These are phyloP conservation scores for Drosophila mojavensis DNA, from an alignment of 1,140 invertebrate genomes.

Conservation along the genomic window DNA sequence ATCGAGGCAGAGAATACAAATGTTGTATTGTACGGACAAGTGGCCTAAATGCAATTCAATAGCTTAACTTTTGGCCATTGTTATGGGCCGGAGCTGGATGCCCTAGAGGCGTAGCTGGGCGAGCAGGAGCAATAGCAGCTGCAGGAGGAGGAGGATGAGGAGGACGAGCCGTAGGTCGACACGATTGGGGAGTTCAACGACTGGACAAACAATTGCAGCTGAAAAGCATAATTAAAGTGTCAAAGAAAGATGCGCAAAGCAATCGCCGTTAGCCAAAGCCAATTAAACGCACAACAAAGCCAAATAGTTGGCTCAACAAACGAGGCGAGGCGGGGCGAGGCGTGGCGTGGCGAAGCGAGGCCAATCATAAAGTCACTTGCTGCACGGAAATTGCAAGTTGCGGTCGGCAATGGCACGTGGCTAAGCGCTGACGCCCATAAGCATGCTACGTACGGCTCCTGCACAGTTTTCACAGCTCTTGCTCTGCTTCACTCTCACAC, in stretches of 20 bases:
- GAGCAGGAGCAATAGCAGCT: not conserved
- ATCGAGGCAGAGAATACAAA: slow-evolving; percentile 19
- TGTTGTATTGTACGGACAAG: slow-evolving; percentile 48
- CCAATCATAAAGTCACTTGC: slow-evolving; percentile 77
- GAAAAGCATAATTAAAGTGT: slow-evolving; percentile 67
- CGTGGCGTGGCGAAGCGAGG: slow-evolving; percentile 43
- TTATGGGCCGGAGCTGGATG: not conserved
- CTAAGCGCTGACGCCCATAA: slow-evolving; percentile 7
- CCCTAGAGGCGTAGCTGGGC: not conserved
- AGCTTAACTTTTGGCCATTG: slow-evolving; percentile 65
- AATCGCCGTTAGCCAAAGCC: slow-evolving; percentile 44
- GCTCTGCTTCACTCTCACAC: too few species aligned
- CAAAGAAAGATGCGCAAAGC: slow-evolving; percentile 49
- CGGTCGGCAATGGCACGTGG: slow-evolving; percentile 61
- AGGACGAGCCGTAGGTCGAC: too few species aligned
- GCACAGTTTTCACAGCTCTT: not conserved
- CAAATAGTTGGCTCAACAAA: slow-evolving; percentile 13
- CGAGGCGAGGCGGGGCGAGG: slow-evolving; percentile 3
- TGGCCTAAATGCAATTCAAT: slow-evolving; percentile 74
- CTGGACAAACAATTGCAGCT: slow-evolving; percentile 14
- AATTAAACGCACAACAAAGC: slow-evolving; percentile 66
- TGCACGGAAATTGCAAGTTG: slow-evolving; percentile 76
- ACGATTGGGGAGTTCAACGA: slow-evolving; percentile 53
- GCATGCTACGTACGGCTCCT: slow-evolving; percentile 11
- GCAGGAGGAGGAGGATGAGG: too few species aligned